Percentiles rank a stretch among this genome's conserved stretches.
Evolutionary conservation across 2,797 vertebrate genomes (phyloP).

Genomic region (Buphagus erythrorhynchus): DNA sequence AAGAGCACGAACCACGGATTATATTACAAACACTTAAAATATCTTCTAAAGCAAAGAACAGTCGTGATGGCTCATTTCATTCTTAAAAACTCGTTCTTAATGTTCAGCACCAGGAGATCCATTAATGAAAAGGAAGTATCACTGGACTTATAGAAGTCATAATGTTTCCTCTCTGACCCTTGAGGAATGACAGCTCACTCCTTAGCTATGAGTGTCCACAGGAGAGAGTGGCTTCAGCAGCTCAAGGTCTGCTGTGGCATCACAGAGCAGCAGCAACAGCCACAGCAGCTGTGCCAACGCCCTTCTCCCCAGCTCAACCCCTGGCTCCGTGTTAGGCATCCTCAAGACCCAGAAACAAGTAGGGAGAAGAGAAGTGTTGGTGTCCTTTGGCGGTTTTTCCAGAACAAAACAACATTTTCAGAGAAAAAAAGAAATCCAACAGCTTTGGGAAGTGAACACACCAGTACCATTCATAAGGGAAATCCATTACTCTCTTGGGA

Average conservation of each 20-base stretch:
- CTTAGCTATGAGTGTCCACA: neutral
- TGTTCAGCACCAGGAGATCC: neutral
- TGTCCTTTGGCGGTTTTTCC: neutral
- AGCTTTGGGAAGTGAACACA: neutral
- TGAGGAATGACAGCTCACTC: neutral
- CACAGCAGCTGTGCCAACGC: neutral
- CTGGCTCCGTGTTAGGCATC: neutral
- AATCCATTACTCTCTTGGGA: neutral
- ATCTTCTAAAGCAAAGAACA: neutral
- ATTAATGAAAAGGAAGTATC: neutral
- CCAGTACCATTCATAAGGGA: neutral
- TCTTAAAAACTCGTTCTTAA: neutral
- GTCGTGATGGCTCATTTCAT: neutral
- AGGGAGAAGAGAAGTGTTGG: neutral
- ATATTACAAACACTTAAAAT: neutral
- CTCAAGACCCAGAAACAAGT: neutral
- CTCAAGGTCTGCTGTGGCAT: neutral
- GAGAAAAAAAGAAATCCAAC: neutral
- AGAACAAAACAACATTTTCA: neutral
- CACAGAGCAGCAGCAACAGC: fast-evolving
- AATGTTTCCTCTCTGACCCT: neutral
- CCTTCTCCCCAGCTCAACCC: neutral
- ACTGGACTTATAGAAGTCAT: neutral
- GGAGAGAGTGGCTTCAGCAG: neutral
- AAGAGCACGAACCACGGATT: neutral